Evolutionary conservation across 37 sponge, comb jelly and placozoan genomes (phyloP).

Genomic region (Cliona cf. orientalis): DNA sequence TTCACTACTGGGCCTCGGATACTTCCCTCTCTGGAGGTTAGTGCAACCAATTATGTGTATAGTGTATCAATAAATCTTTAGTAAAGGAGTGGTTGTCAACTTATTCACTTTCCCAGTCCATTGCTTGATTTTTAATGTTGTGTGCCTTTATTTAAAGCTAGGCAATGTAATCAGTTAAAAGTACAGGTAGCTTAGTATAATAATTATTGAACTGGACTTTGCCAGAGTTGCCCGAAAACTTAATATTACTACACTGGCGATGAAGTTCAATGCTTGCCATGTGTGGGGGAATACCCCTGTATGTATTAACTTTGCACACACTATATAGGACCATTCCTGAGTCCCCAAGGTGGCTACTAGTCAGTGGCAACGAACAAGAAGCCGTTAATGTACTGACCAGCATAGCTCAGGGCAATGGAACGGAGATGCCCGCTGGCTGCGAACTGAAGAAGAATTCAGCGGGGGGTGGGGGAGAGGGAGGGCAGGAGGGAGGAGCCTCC

Average conservation of each 20-base stretch:
- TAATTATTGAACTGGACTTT: too few relatives aligned
- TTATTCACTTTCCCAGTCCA: too few relatives aligned
- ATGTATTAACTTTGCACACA: not conserved
- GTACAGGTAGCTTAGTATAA: not conserved
- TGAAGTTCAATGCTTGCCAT: too few relatives aligned
- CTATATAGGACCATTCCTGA: constrained; percentile 59
- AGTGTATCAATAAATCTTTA: not conserved
- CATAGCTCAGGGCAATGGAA: constrained; percentile 63
- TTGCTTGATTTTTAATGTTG: too few relatives aligned
- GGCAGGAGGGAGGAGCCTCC: not conserved
- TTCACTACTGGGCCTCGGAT: not conserved
- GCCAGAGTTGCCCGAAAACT: too few relatives aligned
- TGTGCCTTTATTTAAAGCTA: not conserved
- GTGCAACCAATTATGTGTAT: not conserved
- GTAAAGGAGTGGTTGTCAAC: too few relatives aligned
- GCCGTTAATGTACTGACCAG: constrained; percentile 44
- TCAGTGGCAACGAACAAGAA: constrained; percentile 39
- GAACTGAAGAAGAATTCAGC: constrained; percentile 7
- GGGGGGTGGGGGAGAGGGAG: not conserved
- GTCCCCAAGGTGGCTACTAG: constrained; percentile 80
- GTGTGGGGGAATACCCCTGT: too few relatives aligned
- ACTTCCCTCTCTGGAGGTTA: constrained; percentile 34
- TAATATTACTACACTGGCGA: too few relatives aligned
- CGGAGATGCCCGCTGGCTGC: constrained; percentile 13
- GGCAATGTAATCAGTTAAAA: not conserved